phyloP scores from a whole-genome alignment of 2,113 vertebrate genomes.

The Rhagologus leucostigma region DNA sequence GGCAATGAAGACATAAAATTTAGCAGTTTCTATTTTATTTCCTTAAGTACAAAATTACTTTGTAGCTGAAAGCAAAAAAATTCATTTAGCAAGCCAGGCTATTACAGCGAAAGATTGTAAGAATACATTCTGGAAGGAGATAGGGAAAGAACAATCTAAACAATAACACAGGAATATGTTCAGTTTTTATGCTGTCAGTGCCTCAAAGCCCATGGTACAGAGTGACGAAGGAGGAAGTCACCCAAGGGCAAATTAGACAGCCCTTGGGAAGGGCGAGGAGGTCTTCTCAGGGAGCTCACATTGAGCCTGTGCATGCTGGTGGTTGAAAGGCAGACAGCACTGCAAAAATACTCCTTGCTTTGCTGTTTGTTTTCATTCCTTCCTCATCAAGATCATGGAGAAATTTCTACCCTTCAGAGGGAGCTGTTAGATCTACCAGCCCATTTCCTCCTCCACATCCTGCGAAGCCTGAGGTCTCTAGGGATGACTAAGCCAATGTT shows the following conservation, averaged over 20 bases:
- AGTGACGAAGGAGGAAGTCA: background rate
- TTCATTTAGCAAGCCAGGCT: background rate
- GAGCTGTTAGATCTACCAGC: background rate
- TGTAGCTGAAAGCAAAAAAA: background rate
- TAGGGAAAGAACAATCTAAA: background rate
- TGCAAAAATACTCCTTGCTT: background rate
- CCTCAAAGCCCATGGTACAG: accelerated
- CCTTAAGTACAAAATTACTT: background rate
- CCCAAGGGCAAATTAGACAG: accelerated
- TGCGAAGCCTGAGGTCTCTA: accelerated
- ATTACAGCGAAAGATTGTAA: background rate
- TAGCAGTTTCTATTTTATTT: background rate
- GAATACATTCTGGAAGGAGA: background rate
- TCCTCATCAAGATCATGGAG: background rate
- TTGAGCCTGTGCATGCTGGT: accelerated
- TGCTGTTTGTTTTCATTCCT: background rate
- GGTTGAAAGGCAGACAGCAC: accelerated
- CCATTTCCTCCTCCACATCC: background rate
- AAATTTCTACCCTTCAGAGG: background rate
- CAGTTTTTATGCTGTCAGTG: background rate
- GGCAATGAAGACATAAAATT: background rate
- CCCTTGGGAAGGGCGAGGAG: accelerated
- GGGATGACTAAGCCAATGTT: background rate
- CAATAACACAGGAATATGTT: background rate
- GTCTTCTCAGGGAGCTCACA: background rate